These are phyloP conservation scores for Macropus fuliginosus DNA, from an alignment of 2,797 vertebrate species.

Conservation along the genomic window DNA sequence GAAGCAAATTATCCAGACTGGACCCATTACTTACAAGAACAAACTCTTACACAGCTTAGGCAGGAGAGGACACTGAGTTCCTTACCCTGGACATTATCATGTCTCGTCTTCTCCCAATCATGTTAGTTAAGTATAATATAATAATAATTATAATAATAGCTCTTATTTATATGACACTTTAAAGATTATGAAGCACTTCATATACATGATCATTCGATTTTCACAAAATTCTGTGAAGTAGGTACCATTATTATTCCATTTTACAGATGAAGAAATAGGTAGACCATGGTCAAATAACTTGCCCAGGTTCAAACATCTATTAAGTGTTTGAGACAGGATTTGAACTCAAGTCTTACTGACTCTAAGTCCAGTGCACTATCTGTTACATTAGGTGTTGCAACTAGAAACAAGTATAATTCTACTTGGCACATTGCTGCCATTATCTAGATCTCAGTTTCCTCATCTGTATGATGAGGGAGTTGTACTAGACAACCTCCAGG, in stretches of 20 bases:
- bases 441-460: neutral
- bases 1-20: neutral
- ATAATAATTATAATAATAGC: neutral
- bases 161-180: neutral
- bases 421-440: neutral
- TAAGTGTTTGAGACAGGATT: neutral
- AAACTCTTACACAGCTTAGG: neutral
- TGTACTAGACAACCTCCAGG: neutral
- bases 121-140: neutral
- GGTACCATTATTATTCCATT: neutral
- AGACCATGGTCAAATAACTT: neutral
- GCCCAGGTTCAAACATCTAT: neutral
- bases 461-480: neutral
- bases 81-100: neutral
- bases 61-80: neutral
- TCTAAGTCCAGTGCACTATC: neutral
- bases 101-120: neutral
- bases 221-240: neutral
- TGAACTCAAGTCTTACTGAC: neutral
- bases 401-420: neutral
- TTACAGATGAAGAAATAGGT: neutral
- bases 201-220: neutral
- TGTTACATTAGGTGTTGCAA: neutral
- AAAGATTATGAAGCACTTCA: neutral
- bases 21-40: neutral